A percentile compares a stretch with the other conserved stretches of the same genome.
Conservation (phyloP, 2,888 invertebrate species). For the Pantelozetes paolii region DNA sequence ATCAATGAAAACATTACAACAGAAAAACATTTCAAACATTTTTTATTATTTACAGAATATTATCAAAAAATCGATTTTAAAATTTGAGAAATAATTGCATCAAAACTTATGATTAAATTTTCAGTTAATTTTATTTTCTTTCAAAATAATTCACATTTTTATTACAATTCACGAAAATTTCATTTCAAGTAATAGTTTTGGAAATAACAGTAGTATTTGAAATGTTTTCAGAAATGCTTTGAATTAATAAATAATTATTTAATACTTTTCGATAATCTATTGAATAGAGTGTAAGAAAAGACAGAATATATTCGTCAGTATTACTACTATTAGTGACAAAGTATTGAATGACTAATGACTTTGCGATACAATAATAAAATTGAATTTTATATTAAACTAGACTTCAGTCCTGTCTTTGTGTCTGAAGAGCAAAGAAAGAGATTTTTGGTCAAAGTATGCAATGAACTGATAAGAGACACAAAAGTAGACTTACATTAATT, state of each 20-base stretch:
- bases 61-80: neutral
- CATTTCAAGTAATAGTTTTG: no score
- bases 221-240: no score
- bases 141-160: no score
- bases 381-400: neutral
- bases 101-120: no score
- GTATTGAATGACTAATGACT: neutral
- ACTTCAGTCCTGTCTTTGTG: conserved; percentile 26
- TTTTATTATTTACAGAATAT: no score
- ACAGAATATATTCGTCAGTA: no score
- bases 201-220: no score
- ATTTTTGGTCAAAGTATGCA: conserved; percentile 35
- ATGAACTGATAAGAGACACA: conserved; percentile 34
- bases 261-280: no score
- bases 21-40: neutral
- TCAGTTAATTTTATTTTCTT: no score
- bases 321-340: neutral
- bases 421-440: conserved; percentile 13
- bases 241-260: no score
- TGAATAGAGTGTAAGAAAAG: no score
- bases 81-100: neutral
- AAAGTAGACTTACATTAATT: conserved; percentile 36
- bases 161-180: no score
- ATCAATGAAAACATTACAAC: neutral
- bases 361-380: neutral